Evolutionary conservation across 2,113 vertebrate genomes (phyloP).

Genomic region (Spermophilus dauricus): DNA sequence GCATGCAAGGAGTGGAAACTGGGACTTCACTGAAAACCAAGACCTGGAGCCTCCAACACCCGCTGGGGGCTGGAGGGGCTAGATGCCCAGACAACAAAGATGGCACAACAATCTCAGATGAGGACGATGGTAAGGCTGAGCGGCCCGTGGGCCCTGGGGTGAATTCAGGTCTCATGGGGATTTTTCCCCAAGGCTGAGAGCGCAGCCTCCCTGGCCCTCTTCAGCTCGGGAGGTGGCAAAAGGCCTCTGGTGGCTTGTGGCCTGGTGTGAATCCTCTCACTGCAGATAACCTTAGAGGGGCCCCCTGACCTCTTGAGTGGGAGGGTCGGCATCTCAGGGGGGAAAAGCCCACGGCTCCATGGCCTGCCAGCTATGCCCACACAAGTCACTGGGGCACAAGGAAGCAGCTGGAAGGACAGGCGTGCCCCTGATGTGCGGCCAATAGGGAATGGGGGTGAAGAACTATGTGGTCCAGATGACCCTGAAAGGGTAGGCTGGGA

Average conservation of each 20-base stretch:
- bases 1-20: constrained; percentile 74
- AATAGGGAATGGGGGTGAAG: not conserved
- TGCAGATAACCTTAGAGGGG: not conserved
- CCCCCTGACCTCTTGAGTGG: constrained; percentile 32
- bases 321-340: not conserved
- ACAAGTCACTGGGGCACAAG: not conserved
- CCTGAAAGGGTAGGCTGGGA: not conserved
- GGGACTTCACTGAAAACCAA: constrained; percentile 62
- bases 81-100: constrained; percentile 18
- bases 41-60: constrained; percentile 10
- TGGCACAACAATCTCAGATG: constrained; percentile 65
- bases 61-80: not conserved
- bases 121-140: constrained; percentile 75
- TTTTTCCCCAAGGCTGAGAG: constrained; percentile 56
- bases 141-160: not conserved
- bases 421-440: not conserved
- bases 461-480: constrained; percentile 49
- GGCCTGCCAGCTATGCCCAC: constrained; percentile 8
- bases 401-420: constrained; percentile 10
- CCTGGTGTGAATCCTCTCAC: constrained; percentile 64
- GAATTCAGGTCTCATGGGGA: not conserved
- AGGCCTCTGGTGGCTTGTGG: constrained; percentile 78
- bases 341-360: not conserved
- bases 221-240: constrained; percentile 60
- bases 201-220: constrained; percentile 21